A percentile compares a stretch with the other conserved stretches of the same genome.
Evolutionary conservation across 2,113 vertebrate species (phyloP).

Genomic region (Chroicocephalus ridibundus): DNA sequence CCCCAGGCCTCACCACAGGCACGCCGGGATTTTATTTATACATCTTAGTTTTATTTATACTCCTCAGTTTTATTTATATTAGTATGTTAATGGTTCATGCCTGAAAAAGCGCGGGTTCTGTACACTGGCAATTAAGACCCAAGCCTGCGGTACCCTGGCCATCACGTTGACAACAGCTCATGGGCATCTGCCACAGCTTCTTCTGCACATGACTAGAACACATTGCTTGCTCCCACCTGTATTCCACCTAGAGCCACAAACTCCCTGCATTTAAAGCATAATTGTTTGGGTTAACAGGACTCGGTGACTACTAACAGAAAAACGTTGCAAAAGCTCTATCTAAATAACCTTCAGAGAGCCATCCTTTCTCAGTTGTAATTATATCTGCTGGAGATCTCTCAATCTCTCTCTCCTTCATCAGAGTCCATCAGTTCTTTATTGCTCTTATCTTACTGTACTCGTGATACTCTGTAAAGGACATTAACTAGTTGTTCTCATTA

Average conservation of each 20-base stretch:
- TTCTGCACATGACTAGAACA: rapidly evolving
- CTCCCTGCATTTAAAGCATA: not conserved
- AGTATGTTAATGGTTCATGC: not conserved
- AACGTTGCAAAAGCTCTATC: not conserved
- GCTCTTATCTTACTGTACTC: not conserved
- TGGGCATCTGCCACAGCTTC: not conserved
- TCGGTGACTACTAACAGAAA: not conserved
- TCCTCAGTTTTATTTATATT: not conserved
- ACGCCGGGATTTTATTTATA: not conserved
- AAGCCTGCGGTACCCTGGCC: not conserved
- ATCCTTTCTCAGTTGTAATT: not conserved
- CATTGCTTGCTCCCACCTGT: rapidly evolving
- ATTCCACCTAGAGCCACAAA: not conserved
- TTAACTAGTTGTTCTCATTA: not conserved
- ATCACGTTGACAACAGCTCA: not conserved
- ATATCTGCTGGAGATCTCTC: not conserved
- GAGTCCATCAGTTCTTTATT: not conserved
- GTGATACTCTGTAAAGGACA: not conserved
- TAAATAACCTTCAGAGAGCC: not conserved
- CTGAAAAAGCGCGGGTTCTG: not conserved
- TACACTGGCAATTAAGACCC: not conserved
- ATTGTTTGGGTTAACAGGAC: not conserved
- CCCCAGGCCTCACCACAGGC: constrained; percentile 34
- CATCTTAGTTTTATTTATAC: not conserved
- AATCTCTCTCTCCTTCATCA: not conserved